phyloP scores from a whole-genome alignment of 2,113 vertebrate genomes.

The Rhinoderma darwinii region DNA sequence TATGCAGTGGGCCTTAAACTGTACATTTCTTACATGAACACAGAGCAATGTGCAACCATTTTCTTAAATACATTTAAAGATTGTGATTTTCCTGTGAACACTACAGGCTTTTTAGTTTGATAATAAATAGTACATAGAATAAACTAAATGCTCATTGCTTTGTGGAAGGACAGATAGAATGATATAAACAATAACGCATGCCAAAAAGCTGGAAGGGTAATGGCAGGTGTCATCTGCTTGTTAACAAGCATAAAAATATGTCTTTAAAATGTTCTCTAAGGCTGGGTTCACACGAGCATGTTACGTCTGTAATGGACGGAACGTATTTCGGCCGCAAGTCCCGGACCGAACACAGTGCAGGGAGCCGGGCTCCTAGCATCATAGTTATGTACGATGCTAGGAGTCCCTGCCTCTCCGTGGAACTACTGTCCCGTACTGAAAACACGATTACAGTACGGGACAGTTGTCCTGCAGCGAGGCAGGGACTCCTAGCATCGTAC shows the following conservation, averaged over 20 bases:
- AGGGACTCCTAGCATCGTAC: no score
- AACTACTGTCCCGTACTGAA: no score
- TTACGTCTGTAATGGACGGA: no score
- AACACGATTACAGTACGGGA: no score
- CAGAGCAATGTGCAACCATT: conserved; percentile 23
- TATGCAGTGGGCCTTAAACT: no score
- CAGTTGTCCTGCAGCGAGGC: no score
- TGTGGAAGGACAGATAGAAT: background rate
- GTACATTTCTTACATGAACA: background rate
- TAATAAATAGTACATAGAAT: background rate
- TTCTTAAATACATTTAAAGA: background rate
- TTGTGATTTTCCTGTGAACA: background rate
- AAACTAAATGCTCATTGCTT: conserved; percentile 4
- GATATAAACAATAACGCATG: conserved; percentile 32
- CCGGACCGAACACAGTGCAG: no score
- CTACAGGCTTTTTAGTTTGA: background rate
- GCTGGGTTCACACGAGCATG: no score
- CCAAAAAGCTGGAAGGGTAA: background rate
- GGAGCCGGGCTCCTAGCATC: no score
- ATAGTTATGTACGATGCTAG: no score
- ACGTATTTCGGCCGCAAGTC: no score
- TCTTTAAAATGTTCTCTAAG: background rate
- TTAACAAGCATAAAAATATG: background rate
- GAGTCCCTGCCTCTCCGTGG: no score
- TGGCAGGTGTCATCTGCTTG: background rate